phyloP scores from a whole-genome alignment of 53 echinoderm and acorn worm species.

The Crossaster papposus region DNA sequence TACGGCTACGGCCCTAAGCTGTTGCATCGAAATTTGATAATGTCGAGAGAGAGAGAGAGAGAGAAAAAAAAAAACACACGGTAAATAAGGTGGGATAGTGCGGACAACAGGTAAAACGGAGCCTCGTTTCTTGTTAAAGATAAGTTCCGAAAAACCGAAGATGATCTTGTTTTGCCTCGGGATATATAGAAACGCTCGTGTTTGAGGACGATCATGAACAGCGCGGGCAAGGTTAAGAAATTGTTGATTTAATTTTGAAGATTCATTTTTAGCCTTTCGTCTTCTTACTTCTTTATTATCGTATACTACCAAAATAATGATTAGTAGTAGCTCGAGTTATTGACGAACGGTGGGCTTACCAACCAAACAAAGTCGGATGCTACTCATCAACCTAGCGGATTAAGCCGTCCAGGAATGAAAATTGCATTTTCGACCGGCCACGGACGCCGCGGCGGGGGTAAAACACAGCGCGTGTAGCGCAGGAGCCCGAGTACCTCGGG shows the following conservation, averaged over 20 bases:
- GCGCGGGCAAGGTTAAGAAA: not conserved
- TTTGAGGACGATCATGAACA: slow-evolving; percentile 24
- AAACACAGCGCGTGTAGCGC: slow-evolving; percentile 8
- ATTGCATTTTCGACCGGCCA: slow-evolving; percentile 45
- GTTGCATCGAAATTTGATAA: slow-evolving; percentile 61
- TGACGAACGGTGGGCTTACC: slow-evolving; percentile 27
- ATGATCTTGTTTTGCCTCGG: slow-evolving; percentile 51
- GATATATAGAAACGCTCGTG: slow-evolving; percentile 5
- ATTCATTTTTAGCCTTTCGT: slow-evolving; percentile 10
- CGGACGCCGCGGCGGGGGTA: not conserved
- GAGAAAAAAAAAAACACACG: no score
- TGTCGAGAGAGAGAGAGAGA: slow-evolving; percentile 44
- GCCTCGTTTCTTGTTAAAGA: not conserved
- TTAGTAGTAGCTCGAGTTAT: slow-evolving; percentile 25
- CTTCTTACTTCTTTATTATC: slow-evolving; percentile 9
- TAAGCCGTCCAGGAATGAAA: slow-evolving; percentile 11
- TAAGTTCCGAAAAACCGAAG: slow-evolving; percentile 33
- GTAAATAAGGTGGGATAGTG: slow-evolving; percentile 11
- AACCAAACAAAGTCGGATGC: slow-evolving; percentile 58
- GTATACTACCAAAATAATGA: slow-evolving; percentile 4
- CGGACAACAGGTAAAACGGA: slow-evolving; percentile 23
- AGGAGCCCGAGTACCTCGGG: slow-evolving; percentile 22
- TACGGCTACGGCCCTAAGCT: slow-evolving; percentile 26
- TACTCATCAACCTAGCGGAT: slow-evolving; percentile 37
- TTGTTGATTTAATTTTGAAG: slow-evolving; percentile 2